Evolutionary conservation across 1,140 invertebrate species (phyloP), one percentile per base, ranked within the genome.

Genomic region (Dreissena polymorpha): DNA sequence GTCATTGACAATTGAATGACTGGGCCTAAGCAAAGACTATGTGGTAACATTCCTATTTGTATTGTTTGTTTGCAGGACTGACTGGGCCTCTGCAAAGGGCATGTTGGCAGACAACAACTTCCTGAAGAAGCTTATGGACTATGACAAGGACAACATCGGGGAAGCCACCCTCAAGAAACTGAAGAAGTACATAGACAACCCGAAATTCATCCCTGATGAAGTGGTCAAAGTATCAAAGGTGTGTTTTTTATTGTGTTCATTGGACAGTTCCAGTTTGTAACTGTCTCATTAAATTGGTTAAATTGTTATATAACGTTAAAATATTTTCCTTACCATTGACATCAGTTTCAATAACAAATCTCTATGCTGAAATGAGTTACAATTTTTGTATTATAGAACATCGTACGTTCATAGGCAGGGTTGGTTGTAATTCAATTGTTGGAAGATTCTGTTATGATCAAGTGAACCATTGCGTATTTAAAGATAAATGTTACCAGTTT

Each of bases 121-220:
- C 87, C 76, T 93, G 70, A 93, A 91, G 83, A 91, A 90, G 55
- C 84, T 93, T 27, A 84, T 84, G 16, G 91, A 92, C 65, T 93
- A 97, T 82, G 97, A 93, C 94, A 97, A 92, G 82, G 92, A 98
- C 88, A 95, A 97, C 85, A 97, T 98, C 67, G 94, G 95, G 21
- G 97, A 98, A 16, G 93, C 94, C 7, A 95, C 95, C 0, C 90
- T 97, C 0, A 96, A 96, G 85, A 97, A 97, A 91, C 93, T 98
- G 7, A 97, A 93, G 77, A 93, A 93, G 85, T 93, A 93, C 78
- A 91, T 93, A 6, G 90, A 93, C 10, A 93, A 93, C 86, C 93
- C 94, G 0, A 94, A 94, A 64, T 95, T 94, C 88, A 86, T 90
- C 0, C 94, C 94, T 5, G 95, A 69, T 95, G 85, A 85, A 73